phyloP scores from a whole-genome alignment of 2,113 vertebrate genomes.

The Chunga burmeisteri region DNA sequence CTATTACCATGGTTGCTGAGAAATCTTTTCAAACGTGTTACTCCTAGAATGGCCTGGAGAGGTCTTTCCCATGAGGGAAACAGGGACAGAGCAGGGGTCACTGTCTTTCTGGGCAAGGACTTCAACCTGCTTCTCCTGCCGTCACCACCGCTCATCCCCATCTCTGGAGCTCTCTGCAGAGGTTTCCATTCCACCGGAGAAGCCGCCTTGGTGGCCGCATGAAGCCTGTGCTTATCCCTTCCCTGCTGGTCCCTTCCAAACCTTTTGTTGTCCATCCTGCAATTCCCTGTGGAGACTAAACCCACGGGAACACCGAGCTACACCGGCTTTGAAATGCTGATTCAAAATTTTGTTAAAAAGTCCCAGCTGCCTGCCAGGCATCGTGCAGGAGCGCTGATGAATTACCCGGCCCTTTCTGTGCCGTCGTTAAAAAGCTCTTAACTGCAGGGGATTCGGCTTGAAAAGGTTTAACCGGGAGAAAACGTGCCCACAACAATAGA shows the following conservation, averaged over 20 bases:
- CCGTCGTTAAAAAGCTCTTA: not conserved
- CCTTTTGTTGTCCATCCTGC: not conserved
- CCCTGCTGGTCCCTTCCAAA: not conserved
- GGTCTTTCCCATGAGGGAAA: not conserved
- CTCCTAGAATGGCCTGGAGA: not conserved
- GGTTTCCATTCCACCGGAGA: not conserved
- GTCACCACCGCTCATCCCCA: fast-evolving
- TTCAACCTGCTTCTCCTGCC: not conserved
- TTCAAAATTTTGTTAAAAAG: not conserved
- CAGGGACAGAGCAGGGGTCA: not conserved
- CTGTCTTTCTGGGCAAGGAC: not conserved
- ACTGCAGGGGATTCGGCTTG: not conserved
- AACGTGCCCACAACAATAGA: not conserved
- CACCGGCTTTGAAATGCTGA: not conserved
- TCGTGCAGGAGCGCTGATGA: not conserved
- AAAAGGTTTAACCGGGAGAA: not conserved
- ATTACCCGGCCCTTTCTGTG: not conserved
- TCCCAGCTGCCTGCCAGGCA: not conserved
- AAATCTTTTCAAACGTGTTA: not conserved
- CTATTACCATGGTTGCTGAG: not conserved
- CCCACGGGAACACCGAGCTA: not conserved
- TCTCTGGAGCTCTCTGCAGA: not conserved
- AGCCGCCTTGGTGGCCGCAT: fast-evolving
- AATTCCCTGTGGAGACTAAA: not conserved
- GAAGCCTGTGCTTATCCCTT: not conserved